Percentiles rank a stretch among this genome's conserved stretches.
Evolutionary conservation across 2,888 invertebrate genomes (phyloP).

Genomic region (Andricus curvator): DNA sequence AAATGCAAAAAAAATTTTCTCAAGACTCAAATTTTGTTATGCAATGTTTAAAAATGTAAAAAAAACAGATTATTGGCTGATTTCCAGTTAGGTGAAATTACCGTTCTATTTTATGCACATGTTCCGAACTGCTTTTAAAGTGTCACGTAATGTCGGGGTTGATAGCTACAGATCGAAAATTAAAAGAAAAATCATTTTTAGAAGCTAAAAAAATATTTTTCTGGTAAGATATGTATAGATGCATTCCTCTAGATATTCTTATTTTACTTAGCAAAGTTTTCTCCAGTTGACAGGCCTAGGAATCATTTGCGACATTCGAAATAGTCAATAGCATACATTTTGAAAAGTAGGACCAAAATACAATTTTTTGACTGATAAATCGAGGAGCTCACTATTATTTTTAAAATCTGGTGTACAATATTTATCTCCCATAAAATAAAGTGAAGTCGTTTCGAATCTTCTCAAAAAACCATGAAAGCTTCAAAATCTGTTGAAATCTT

Average conservation of each 20-base stretch:
- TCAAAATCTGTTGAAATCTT: too few relatives aligned
- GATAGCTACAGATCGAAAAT: not conserved
- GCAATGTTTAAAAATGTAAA: not conserved
- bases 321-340: too few relatives aligned
- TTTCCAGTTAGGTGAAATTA: slow-evolving; percentile 12
- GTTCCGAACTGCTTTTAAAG: slow-evolving; percentile 22
- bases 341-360: too few relatives aligned
- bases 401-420: too few relatives aligned
- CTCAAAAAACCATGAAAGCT: too few relatives aligned
- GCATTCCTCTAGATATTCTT: not conserved
- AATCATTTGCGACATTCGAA: too few relatives aligned
- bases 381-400: too few relatives aligned
- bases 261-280: not conserved
- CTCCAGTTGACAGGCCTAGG: too few relatives aligned
- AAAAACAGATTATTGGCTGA: not conserved
- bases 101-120: slow-evolving; percentile 23
- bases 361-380: too few relatives aligned
- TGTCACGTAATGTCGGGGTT: slow-evolving; percentile 3
- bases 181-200: not conserved
- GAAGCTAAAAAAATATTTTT: not conserved
- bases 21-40: not conserved
- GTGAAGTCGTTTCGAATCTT: too few relatives aligned
- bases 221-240: not conserved
- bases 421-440: too few relatives aligned
- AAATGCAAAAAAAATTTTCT: too few relatives aligned